Evolutionary conservation across 2,797 vertebrate genomes (phyloP), one percentile per base, ranked within the genome.

Genomic region (Octomys mimax): DNA sequence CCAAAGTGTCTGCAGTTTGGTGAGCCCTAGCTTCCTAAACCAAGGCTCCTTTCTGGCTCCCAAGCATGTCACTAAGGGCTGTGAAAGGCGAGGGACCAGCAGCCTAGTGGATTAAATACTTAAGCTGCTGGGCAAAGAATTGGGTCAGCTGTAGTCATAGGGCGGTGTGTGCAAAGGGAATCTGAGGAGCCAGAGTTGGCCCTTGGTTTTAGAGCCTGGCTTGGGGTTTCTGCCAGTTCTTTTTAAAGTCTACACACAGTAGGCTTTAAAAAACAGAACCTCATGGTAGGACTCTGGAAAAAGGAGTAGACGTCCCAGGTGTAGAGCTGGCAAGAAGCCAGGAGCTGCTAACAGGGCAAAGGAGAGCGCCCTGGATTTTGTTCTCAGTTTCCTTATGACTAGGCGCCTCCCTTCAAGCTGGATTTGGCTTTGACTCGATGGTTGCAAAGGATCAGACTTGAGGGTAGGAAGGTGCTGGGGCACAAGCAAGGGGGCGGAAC

Each of bases 81-180:
- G 24, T 61, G 89, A 73, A 52, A 82, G 80, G 79, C 89, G n/a
- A 85, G 62, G 52, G 62, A 75, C 92, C 79, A 80, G 94, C 88
- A 86, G 91, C 68, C 92, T 22, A 3, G 59, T 0, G 9, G 95
- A 96, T 97, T 97, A 97, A 97, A 54, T 61, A 21, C 70, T 94
- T 90, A 97, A 92, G 62, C 93, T 83, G 59, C 87, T 88, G 78
- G 92, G 49, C 77, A 87, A 81, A 92, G 96, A 97, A 97, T 83
- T 96, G 95, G 97, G 96, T 97, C 97, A 96, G 39, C 91, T 85
- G 68, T 88, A 87, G 94, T 92, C 96, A 85, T 83, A 94, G 94
- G 92, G 84, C 82, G 84, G 49, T 28, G 1, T 79, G 49, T 5
- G 24, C 68, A 33, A 22, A 89, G 79, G 78, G 87, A 84, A 89